These are phyloP conservation scores for Conomelus anceps DNA, from an alignment of 2,888 invertebrate species.

Conservation along the genomic window DNA sequence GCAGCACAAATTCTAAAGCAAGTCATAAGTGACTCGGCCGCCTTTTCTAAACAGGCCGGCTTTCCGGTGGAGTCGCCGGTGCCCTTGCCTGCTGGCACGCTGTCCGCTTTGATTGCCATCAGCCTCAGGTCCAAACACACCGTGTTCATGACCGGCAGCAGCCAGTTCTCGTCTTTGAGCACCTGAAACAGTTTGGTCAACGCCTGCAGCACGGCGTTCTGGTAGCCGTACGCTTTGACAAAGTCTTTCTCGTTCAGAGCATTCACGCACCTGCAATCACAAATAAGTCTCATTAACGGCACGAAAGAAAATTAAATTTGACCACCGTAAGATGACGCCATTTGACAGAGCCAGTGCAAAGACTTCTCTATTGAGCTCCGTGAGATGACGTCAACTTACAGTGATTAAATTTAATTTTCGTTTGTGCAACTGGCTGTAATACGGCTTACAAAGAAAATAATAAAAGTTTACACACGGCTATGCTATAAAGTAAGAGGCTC, in stretches of 20 bases:
- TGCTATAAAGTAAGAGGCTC: no score
- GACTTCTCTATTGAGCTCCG: no score
- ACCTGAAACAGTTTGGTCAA: constrained; percentile 76
- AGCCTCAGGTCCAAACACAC: constrained; percentile 82
- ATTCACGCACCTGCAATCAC: constrained; percentile 46
- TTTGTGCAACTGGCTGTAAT: no score
- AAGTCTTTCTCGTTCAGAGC: constrained; percentile 47
- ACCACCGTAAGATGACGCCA: no score
- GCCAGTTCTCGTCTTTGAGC: constrained; percentile 95
- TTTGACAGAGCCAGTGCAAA: no score
- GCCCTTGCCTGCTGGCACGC: constrained; percentile 1
- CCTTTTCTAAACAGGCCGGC: constrained; percentile 76
- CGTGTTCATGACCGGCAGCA: constrained; percentile 85
- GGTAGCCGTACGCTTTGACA: constrained; percentile 64
- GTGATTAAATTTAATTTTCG: no score
- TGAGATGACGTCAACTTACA: no score
- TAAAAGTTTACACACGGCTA: no score
- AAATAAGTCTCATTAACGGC: not conserved
- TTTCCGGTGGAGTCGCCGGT: constrained; percentile 34
- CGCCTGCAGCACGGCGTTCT: constrained; percentile 67
- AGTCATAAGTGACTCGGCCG: constrained; percentile 86
- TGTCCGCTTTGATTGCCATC: constrained; percentile 73
- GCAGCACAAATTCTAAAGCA: constrained; percentile 93
- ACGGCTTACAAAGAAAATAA: not conserved
- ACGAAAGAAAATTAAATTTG: no score